Evolutionary conservation across 1,140 invertebrate genomes (phyloP), one percentile per base, ranked within the genome.

Genomic region (Nixonia krombeini): DNA sequence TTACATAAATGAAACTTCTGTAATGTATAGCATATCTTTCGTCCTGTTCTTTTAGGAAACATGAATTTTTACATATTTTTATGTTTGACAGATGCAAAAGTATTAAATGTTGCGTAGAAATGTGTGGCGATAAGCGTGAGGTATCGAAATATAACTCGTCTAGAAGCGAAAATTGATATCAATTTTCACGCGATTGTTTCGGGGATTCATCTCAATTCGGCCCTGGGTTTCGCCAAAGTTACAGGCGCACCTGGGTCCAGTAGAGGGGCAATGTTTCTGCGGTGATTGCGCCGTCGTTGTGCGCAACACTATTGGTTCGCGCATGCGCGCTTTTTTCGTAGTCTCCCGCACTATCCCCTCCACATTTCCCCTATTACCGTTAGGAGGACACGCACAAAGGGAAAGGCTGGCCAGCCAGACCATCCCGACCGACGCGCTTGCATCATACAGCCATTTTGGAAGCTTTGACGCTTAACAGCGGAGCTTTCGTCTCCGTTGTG

Each of bases 371-470:
- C 44, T 59, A 66, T 64, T 71, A 77, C 74, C 81, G 79, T 79
- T 81, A 80, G 76, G 73, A 75, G 70, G 68, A 75, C 73, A 82
- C 81, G 81, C 82, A 82, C 79, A 81, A 83, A 82, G 80, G 78
- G 79, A 80, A 83, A 85, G 79, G 74, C 66, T 68, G 73, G 66
- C 71, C 53, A 4, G 25, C 66, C 56, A 59, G 70, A 74, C 67
- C 67, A 70, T 66, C 74, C 44, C 29, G 58, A 70, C 71, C 72
- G 79, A 82, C 82, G 81, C 81, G 82, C 80, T 84, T 82, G 80
- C 83, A 82, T 78, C 78, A 75, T 70, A 78, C 82, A 79, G 83
- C 84, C 84, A 85, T 85, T 85, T 85, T 85, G 82, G 82, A 85
- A 85, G 84, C 83, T 85, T 83, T 74, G 68, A 59, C 67, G 73